Evolutionary conservation across 2,888 invertebrate genomes (phyloP).

Genomic region (Brassicogethes aeneus): DNA sequence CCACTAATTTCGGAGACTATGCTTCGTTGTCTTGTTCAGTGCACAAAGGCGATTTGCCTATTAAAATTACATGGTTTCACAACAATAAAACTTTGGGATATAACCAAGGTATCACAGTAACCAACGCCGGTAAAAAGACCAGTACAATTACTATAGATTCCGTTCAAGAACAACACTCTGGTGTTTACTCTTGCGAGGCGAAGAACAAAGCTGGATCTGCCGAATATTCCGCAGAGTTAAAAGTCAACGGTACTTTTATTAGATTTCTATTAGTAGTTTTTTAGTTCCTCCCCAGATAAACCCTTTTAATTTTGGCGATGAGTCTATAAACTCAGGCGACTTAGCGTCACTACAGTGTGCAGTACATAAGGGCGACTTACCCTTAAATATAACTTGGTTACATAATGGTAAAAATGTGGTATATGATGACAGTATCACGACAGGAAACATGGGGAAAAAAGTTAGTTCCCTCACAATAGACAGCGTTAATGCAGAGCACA

Average conservation of each 20-base stretch:
- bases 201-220: conserved; percentile 53
- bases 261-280: neutral
- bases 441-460: conserved; percentile 45
- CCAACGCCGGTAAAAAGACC: conserved; percentile 51
- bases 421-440: conserved; percentile 33
- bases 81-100: conserved; percentile 42
- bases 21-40: conserved; percentile 49
- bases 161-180: conserved; percentile 46
- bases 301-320: conserved; percentile 42
- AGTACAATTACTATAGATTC: conserved; percentile 52
- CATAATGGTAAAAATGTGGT: conserved; percentile 54
- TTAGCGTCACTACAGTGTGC: conserved; percentile 59
- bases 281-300: conserved; percentile 13
- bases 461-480: conserved; percentile 56
- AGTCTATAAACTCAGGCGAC: conserved; percentile 60
- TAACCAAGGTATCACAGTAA: conserved; percentile 45
- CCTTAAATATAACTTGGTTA: conserved; percentile 64
- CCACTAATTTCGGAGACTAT: conserved; percentile 38
- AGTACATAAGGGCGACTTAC: conserved; percentile 64
- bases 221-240: conserved; percentile 55
- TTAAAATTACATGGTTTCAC: conserved; percentile 64
- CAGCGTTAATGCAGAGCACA: conserved; percentile 60
- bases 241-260: conserved; percentile 52
- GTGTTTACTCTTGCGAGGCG: conserved; percentile 50
- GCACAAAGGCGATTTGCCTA: conserved; percentile 67